A percentile compares a stretch with the other conserved stretches of the same genome.
These are phyloP conservation scores for Girardinichthys multiradiatus DNA, from an alignment of 2,113 vertebrate genomes.

Conservation along the genomic window DNA sequence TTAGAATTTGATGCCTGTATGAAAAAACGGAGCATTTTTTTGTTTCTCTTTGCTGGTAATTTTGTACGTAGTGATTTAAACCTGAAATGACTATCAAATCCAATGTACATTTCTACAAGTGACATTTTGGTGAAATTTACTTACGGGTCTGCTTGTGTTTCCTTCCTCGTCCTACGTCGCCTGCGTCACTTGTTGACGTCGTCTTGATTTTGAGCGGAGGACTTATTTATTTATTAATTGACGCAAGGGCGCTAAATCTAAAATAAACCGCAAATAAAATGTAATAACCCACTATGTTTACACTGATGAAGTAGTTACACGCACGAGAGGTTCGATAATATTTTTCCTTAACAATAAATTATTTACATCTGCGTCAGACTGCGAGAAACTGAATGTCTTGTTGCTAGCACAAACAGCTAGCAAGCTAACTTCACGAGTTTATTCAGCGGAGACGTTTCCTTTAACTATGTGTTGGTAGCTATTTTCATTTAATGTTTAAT, in stretches of 20 bases:
- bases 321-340: constrained; percentile 69
- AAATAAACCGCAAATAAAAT: constrained; percentile 80
- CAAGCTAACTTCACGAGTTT: constrained; percentile 43
- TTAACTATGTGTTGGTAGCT: background rate
- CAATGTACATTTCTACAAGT: background rate
- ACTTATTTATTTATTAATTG: constrained; percentile 79
- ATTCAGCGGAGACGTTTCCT: background rate
- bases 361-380: constrained; percentile 35
- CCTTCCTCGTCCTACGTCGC: background rate
- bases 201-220: constrained; percentile 71
- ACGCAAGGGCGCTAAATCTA: constrained; percentile 82
- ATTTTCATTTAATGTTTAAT: background rate
- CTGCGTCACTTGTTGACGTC: constrained; percentile 62
- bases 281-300: constrained; percentile 63
- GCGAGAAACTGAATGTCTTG: constrained; percentile 37
- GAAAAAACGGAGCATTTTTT: background rate
- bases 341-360: constrained; percentile 57
- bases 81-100: background rate
- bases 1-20: background rate
- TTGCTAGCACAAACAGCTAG: constrained; percentile 60
- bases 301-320: constrained; percentile 62
- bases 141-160: background rate
- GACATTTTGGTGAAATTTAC: background rate
- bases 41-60: background rate
- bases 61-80: background rate